Evolutionary conservation across 2,888 invertebrate genomes (phyloP), one percentile per base, ranked within the genome.

Genomic region (Apantesis nais): DNA sequence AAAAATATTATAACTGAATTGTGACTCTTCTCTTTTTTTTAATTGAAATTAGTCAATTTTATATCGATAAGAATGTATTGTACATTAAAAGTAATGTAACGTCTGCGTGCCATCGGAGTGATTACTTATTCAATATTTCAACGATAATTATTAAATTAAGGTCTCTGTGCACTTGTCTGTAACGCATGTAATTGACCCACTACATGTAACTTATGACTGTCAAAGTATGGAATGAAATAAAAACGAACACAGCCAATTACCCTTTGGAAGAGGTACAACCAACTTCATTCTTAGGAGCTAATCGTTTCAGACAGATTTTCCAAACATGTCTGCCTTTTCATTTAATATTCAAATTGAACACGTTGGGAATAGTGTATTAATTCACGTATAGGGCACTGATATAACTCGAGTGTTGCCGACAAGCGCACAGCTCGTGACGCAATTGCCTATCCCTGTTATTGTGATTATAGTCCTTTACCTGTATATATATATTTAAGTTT

Each of bases 391-490:
- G 55, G 25, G 25, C 25, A 25, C 25, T 29, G 14, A 29, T 4
- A 9, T 5, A 14, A 25, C 19, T 58, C 7, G 63, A n/a, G 37
- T 19, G 48, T 48, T 64, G 61, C 58, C 52, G 48, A 60, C 37
- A 48, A 44, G 63, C 48, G 29, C 25, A 1, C 52, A 25, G 61
- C 22, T 37, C 44, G 60, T 41, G 62, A 55, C 62, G 39, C 16
- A 67, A 68, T 68, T 71, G 71, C 71, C 71, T 71, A 41, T 41
- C 60, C 71, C 31, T 67, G 67, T 71, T 64, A 67, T 71, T 67
- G 67, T 71, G 67, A 71, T 67, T 61, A 62, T 71, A 68, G 62
- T 25, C 25, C 44, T 64, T 67, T 65, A 64, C 48, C 19, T 71
- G 71, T 71, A 71, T 25, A 71, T n/a, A n/a, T 71, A 71, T 25